Base-by-base conservation (phyloP, 2,797 vertebrate species). In the Darevskia nairensis region DNA sequence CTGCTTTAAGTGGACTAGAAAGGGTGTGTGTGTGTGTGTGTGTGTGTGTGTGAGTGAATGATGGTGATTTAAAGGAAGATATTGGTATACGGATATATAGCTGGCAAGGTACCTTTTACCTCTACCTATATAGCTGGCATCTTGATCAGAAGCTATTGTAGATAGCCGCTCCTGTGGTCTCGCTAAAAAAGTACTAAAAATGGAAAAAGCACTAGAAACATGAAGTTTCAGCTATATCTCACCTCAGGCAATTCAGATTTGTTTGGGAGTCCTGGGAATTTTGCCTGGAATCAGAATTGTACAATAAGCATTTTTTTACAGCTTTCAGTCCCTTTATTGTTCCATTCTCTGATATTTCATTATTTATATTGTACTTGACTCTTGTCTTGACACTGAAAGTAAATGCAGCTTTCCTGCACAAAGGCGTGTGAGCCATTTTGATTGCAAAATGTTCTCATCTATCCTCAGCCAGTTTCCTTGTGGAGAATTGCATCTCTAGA, bases 381-480 rank as follows among this genome's bases (percentile, higher is more conserved):
- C 6, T 29, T 86, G 1, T 80, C 72, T 3, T 0, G 55, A 39
- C 23, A 32, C 50, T 74, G 71, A 71, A 80, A 66, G 25, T n/a
- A 61, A 23, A 59, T 87, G 19, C 46, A 88, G 6, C 23, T 76
- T 3, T 66, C 17, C 9, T 50, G 5, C 82, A 3, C 27, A 64
- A 68, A 66, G 78, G 86, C 91, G 87, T 90, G 59, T 80, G 86
- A 61, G 8, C 44, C 50, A 27, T 41, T 78, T 15, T 89, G 77
- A 1, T 32, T 87, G 82, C 74, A 88, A 87, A 79, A 0, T 82
- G 32, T 82, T 88, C 88, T 80, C 23, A 17, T 71, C 39, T 88
- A 87, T 39, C 29, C 35, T 1, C 21, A n/a, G 64, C 88, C 4
- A 0, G 89, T 89, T 85, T 0, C 0, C 80, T 61, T 72, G 86